These are phyloP conservation scores for Leucoptera coffeella DNA, from an alignment of 2,888 invertebrate species.

Conservation along the genomic window DNA sequence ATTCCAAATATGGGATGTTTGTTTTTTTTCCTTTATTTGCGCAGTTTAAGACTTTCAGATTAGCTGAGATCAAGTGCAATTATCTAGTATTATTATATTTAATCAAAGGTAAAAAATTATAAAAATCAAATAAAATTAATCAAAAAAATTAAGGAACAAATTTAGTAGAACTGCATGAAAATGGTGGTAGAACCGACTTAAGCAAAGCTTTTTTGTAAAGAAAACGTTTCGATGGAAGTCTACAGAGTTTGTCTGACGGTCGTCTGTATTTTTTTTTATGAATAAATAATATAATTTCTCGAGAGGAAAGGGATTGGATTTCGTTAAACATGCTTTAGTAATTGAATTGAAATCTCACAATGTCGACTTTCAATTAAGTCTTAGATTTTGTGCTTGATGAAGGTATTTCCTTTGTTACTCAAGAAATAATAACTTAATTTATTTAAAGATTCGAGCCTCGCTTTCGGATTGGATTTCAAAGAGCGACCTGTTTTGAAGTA, in stretches of 20 bases:
- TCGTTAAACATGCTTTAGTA: slow-evolving; percentile 55
- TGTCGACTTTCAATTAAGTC: slow-evolving; percentile 52
- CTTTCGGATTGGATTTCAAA: slow-evolving; percentile 2
- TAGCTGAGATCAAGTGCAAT: too few relatives aligned
- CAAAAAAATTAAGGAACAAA: too few relatives aligned
- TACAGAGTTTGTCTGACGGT: slow-evolving; percentile 37
- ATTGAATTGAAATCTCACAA: slow-evolving; percentile 56
- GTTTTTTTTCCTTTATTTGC: too few relatives aligned
- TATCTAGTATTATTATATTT: too few relatives aligned
- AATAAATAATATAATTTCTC: slow-evolving; percentile 53
- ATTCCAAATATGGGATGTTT: too few relatives aligned
- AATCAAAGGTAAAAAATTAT: too few relatives aligned
- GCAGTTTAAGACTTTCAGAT: too few relatives aligned
- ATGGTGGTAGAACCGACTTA: too few relatives aligned
- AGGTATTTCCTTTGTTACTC: slow-evolving; percentile 41
- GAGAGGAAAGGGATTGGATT: slow-evolving; percentile 51
- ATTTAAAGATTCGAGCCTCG: slow-evolving; percentile 12
- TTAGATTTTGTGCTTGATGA: slow-evolving; percentile 37
- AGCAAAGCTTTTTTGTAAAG: too few relatives aligned
- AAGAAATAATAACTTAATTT: slow-evolving; percentile 29
- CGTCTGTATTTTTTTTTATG: slow-evolving; percentile 52
- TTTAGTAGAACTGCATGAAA: too few relatives aligned
- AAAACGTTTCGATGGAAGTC: slow-evolving; percentile 46
- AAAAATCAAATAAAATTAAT: too few relatives aligned
- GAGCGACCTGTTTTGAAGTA: too few relatives aligned